Evolutionary conservation across 2,888 invertebrate genomes (phyloP), one percentile per base, ranked within the genome.

Genomic region (Arctia plantaginis): DNA sequence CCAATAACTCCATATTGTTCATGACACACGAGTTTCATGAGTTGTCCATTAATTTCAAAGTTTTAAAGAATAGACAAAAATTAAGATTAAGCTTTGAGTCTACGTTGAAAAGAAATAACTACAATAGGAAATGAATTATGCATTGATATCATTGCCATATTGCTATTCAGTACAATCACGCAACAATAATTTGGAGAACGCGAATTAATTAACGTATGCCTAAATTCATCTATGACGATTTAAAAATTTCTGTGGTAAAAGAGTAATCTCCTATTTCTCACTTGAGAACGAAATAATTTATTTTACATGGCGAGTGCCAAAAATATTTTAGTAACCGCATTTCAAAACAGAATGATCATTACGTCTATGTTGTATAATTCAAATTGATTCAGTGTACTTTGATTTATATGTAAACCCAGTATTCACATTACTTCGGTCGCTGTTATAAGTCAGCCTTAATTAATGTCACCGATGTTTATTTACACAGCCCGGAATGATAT

Each of bases 171-270:
- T n/a, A 44, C 41, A 59, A 62, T 70, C 62, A 70, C 70, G 62
- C n/a, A 23, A 75, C 62, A n/a, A 62, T 33, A 47, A 33, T 44
- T 75, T 67, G 41, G 39, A 20, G 39, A 55, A 64, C 33, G 35
- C 62, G 67, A 74, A 70, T 44, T 64, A 69, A 75, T 72, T 65
- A 67, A 67, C 71, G 44, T 44, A 23, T 23, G 27, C 23, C 27
- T 70, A 41, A 59, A 55, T 62, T 30, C 30, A 41, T 62, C 59
- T 69, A 59, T 41, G 33, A 8, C 15, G 59, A 55, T 69, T 69
- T 27, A 39, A 55, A 55, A n/a, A n/a, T n/a, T n/a, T n/a, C n/a
- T n/a, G n/a, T n/a, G n/a, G n/a, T n/a, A n/a, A n/a, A n/a, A n/a
- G n/a, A n/a, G n/a, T n/a, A n/a, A n/a, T n/a, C n/a, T n/a, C n/a